Percentiles rank a stretch among this genome's conserved stretches.
Conservation (phyloP, 2,797 vertebrate genomes). For the Paramormyrops hopkinsi region DNA sequence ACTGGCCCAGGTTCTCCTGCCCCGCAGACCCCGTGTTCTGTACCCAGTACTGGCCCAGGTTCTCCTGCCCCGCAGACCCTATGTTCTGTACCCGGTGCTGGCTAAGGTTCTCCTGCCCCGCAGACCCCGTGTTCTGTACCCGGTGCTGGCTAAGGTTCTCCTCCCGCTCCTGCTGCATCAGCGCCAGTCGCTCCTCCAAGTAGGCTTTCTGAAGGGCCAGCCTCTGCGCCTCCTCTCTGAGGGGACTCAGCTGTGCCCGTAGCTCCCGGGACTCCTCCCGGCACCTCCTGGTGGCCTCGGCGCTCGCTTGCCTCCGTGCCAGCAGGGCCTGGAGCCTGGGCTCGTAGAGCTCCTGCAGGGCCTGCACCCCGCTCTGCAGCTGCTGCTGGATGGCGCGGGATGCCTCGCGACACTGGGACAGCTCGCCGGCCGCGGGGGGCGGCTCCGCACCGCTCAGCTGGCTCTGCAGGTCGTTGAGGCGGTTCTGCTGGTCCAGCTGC, state of each 20-base stretch:
- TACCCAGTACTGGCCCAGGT: too few species aligned
- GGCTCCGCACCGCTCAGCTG: constrained; percentile 48
- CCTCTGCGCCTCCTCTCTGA: constrained; percentile 69
- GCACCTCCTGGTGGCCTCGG: constrained; percentile 61
- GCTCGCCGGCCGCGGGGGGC: constrained; percentile 62
- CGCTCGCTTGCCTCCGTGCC: constrained; percentile 69
- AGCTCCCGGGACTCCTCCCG: constrained; percentile 74
- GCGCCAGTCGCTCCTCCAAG: constrained; percentile 77
- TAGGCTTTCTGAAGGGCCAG: constrained; percentile 70
- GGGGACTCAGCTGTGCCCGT: constrained; percentile 67
- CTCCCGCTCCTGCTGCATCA: constrained; percentile 67
- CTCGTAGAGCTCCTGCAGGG: constrained; percentile 79
- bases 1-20: constrained; percentile 71
- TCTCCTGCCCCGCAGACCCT: neutral
- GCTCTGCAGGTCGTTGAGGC: constrained; percentile 57
- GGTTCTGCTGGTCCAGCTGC: constrained; percentile 61
- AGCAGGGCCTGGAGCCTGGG: constrained; percentile 77
- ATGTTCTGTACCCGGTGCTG: too few species aligned
- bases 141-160: constrained; percentile 75
- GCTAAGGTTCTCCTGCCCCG: neutral
- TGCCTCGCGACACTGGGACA: constrained; percentile 68
- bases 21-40: too few species aligned
- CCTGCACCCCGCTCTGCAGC: constrained; percentile 68
- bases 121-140: neutral
- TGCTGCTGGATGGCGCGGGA: constrained; percentile 79